Conservation (phyloP, 2,888 invertebrate species). For the Drosophila nr. perissopoda region DNA sequence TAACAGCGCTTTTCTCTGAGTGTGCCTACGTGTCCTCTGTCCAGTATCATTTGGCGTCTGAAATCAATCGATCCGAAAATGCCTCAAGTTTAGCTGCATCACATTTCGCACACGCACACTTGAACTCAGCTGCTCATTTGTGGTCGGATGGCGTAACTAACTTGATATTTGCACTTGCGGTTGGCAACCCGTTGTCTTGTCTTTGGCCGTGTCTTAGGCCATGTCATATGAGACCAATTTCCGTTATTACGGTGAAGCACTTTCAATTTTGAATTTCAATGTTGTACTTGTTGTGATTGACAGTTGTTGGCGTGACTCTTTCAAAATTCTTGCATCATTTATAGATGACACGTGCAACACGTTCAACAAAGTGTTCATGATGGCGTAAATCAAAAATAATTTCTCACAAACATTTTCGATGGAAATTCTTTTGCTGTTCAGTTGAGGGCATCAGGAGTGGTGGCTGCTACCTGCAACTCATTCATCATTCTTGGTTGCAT, state of each 20-base stretch:
- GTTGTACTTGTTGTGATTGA: conserved; percentile 13
- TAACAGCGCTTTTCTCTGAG: not conserved
- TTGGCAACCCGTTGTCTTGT: conserved; percentile 22
- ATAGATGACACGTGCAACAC: conserved; percentile 16
- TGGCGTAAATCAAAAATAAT: conserved; percentile 61
- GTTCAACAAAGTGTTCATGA: conserved; percentile 14
- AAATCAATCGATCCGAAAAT: conserved; percentile 29
- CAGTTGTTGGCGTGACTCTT: conserved; percentile 18
- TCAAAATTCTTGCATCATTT: conserved; percentile 50
- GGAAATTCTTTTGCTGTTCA: conserved; percentile 10
- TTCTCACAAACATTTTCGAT: conserved; percentile 41
- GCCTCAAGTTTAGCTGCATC: conserved; percentile 36
- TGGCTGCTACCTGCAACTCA: conserved; percentile 55
- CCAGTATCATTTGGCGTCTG: conserved; percentile 1
- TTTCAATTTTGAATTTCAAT: conserved; percentile 62
- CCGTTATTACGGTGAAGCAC: conserved; percentile 51
- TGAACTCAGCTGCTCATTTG: conserved; percentile 31
- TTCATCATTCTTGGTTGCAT: conserved; percentile 78
- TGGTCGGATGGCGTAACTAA: conserved; percentile 41
- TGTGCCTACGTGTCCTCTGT: conserved; percentile 7
- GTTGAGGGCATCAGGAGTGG: not conserved
- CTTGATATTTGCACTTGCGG: conserved; percentile 45
- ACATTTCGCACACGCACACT: conserved; percentile 28
- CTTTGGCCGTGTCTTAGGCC: conserved; percentile 34
- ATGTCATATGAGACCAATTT: conserved; percentile 58